Percentiles rank a stretch among this genome's conserved stretches.
Conservation (phyloP, 2,797 vertebrate genomes). For the Bradypus variegatus region DNA sequence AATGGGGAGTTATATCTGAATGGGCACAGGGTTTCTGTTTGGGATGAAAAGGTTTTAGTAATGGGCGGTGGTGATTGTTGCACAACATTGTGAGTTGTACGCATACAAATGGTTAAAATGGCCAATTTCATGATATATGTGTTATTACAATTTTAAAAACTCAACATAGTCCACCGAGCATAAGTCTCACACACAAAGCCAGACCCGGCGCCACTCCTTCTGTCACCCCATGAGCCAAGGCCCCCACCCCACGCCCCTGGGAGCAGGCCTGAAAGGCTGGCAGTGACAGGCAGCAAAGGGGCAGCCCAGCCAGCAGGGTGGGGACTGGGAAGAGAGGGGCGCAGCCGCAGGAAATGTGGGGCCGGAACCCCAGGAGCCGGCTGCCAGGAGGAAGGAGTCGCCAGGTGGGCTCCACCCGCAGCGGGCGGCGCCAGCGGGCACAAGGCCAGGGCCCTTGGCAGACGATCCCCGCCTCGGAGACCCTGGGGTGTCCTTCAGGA, state of each 20-base stretch:
- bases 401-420: constrained; percentile 54
- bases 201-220: background rate
- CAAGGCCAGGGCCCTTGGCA: constrained; percentile 35
- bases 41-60: too few relatives aligned
- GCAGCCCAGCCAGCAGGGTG: background rate
- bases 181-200: background rate
- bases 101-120: too few relatives aligned
- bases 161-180: rapidly evolving
- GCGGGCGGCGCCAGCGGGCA: background rate
- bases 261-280: background rate
- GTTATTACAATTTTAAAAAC: too few relatives aligned
- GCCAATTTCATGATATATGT: too few relatives aligned
- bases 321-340: background rate
- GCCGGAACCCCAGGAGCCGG: constrained; percentile 38
- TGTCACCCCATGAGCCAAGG: background rate
- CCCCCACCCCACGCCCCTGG: background rate
- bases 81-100: too few relatives aligned
- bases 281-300: background rate
- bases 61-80: too few relatives aligned
- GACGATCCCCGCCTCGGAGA: background rate
- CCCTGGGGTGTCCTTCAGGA: constrained; percentile 46
- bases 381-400: constrained; percentile 55
- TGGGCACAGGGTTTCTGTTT: too few relatives aligned
- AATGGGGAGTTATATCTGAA: too few relatives aligned
- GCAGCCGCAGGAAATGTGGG: constrained; percentile 49